Conservation (phyloP, 1,140 invertebrate genomes). For the Teleopsis dalmanni region DNA sequence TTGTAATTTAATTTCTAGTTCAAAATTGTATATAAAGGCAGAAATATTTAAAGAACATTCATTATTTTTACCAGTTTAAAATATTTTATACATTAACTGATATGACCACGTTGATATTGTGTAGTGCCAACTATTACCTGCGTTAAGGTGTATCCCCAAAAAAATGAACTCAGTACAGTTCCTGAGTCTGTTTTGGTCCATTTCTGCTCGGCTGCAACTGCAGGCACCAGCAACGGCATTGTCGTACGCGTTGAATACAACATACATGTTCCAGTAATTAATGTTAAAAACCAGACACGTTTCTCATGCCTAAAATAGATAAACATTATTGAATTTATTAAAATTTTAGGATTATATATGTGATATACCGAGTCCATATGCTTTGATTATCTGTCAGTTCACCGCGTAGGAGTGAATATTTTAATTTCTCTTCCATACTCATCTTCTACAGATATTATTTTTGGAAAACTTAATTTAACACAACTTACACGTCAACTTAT, state of each 20-base stretch:
- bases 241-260: slow-evolving; percentile 62
- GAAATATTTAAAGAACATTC: too few species aligned
- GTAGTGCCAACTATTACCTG: slow-evolving; percentile 59
- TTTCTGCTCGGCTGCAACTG: slow-evolving; percentile 56
- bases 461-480: too few species aligned
- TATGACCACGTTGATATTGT: neutral
- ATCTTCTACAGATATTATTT: too few species aligned
- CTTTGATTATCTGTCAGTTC: slow-evolving; percentile 38
- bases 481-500: too few species aligned
- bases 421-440: slow-evolving; percentile 41
- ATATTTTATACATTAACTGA: too few species aligned
- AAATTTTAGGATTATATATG: neutral
- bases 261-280: slow-evolving; percentile 59
- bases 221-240: slow-evolving; percentile 58
- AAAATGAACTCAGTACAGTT: slow-evolving; percentile 64
- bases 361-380: slow-evolving; percentile 35
- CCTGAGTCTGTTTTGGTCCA: slow-evolving; percentile 68
- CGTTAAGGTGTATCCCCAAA: slow-evolving; percentile 70
- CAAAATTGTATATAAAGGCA: too few species aligned
- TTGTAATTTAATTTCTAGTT: too few species aligned
- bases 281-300: slow-evolving; percentile 53
- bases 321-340: neutral
- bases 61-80: too few species aligned
- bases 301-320: slow-evolving; percentile 46
- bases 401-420: slow-evolving; percentile 40